These are phyloP conservation scores for Cochlearius cochlearius DNA, from an alignment of 2,113 vertebrate species.

Conservation along the genomic window DNA sequence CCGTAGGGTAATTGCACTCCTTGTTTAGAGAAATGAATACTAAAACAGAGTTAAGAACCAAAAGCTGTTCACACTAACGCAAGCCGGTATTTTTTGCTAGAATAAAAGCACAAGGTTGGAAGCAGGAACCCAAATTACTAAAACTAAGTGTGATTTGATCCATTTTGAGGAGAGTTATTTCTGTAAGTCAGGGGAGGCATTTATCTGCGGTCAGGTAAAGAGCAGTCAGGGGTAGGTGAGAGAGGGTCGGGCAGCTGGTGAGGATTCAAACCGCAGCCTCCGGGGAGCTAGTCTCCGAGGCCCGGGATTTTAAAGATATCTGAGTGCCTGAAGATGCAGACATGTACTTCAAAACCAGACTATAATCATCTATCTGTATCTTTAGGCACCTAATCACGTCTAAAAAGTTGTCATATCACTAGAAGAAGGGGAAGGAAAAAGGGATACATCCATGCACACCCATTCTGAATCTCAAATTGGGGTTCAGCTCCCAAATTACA, in stretches of 20 bases:
- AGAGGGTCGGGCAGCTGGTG: background rate
- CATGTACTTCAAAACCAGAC: background rate
- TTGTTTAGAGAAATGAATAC: slow-evolving; percentile 46
- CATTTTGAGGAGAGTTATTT: background rate
- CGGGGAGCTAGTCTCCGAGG: background rate
- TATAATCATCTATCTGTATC: background rate
- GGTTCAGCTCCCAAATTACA: background rate
- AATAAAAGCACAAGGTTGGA: background rate
- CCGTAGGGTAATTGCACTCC: slow-evolving; percentile 25
- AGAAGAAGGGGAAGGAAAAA: background rate
- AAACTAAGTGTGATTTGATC: background rate
- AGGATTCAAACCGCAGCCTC: background rate
- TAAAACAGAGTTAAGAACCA: background rate
- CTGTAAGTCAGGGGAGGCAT: background rate
- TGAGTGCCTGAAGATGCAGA: background rate
- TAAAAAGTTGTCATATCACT: background rate
- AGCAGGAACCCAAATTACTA: background rate
- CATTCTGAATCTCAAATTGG: background rate
- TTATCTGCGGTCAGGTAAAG: background rate
- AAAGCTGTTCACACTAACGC: background rate
- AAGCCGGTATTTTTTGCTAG: background rate
- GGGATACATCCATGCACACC: background rate
- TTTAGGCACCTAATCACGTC: background rate
- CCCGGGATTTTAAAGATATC: background rate
- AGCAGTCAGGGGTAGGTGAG: background rate